Evolutionary conservation across 1,140 invertebrate genomes (phyloP).

Genomic region (Diplogasteroides magnus): DNA sequence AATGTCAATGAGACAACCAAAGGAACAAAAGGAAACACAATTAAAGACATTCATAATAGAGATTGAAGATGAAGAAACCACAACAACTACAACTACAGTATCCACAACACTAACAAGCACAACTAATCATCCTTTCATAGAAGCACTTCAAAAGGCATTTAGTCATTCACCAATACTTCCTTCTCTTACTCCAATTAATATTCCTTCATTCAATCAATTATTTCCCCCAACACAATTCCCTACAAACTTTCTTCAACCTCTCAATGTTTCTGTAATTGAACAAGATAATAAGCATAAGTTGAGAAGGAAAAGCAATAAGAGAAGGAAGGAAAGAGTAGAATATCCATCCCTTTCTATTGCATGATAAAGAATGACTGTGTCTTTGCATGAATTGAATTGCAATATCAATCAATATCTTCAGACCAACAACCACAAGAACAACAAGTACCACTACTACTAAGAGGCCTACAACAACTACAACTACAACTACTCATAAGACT

Average conservation of each 20-base stretch:
- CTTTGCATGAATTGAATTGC: conserved; percentile 4
- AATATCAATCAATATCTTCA: conserved; percentile 11
- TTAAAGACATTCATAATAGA: too few species aligned
- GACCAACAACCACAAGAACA: background rate
- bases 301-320: background rate
- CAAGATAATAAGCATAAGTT: too few species aligned
- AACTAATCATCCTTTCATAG: conserved; percentile 6
- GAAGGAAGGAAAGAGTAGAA: background rate
- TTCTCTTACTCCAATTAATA: too few species aligned
- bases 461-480: background rate
- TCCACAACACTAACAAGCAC: conserved; percentile 12
- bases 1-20: too few species aligned
- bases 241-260: background rate
- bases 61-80: too few species aligned
- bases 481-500: background rate
- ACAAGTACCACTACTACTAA: conserved; percentile 10
- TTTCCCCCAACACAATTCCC: background rate
- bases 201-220: too few species aligned
- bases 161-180: conserved; percentile 5
- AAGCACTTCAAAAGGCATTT: conserved; percentile 4
- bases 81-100: conserved; percentile 6
- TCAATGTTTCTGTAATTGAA: background rate
- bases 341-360: background rate
- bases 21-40: too few species aligned
- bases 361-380: conserved; percentile 4